A percentile compares a stretch with the other conserved stretches of the same genome.
phyloP scores from a whole-genome alignment of 2,113 vertebrate species.

The Scartelaos histophorus region DNA sequence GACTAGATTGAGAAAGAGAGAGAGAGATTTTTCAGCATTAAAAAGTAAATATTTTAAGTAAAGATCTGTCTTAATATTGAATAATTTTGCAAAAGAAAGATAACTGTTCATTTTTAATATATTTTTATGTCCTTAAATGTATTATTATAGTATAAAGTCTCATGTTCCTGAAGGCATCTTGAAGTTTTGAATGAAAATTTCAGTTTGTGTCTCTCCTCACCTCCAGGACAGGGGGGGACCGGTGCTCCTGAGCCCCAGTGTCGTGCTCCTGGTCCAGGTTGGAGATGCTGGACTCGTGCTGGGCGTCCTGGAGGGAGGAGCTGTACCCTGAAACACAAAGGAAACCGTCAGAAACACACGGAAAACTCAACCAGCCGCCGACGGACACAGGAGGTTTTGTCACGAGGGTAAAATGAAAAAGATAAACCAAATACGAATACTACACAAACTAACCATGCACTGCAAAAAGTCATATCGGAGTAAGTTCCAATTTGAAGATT shows the following conservation, averaged over 20 bases:
- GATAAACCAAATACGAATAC: neutral
- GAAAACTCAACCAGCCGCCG: neutral
- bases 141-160: too few species aligned
- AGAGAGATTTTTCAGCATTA: too few species aligned
- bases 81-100: too few species aligned
- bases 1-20: too few species aligned
- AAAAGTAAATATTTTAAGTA: too few species aligned
- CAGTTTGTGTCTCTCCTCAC: conserved; percentile 22
- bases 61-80: too few species aligned
- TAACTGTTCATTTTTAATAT: too few species aligned
- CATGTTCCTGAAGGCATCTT: too few species aligned
- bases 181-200: too few species aligned
- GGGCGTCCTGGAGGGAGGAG: conserved; percentile 19
- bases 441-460: neutral
- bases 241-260: conserved; percentile 40
- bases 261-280: conserved; percentile 10
- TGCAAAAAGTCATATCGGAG: too few species aligned
- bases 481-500: too few species aligned
- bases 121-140: too few species aligned
- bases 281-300: conserved; percentile 24
- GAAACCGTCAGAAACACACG: conserved; percentile 22
- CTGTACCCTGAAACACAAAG: conserved; percentile 57
- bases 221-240: conserved; percentile 34
- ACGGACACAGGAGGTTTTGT: conserved; percentile 6
- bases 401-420: neutral